These are phyloP conservation scores for Dascyllus trimaculatus DNA, from an alignment of 2,113 vertebrate genomes.

Conservation along the genomic window DNA sequence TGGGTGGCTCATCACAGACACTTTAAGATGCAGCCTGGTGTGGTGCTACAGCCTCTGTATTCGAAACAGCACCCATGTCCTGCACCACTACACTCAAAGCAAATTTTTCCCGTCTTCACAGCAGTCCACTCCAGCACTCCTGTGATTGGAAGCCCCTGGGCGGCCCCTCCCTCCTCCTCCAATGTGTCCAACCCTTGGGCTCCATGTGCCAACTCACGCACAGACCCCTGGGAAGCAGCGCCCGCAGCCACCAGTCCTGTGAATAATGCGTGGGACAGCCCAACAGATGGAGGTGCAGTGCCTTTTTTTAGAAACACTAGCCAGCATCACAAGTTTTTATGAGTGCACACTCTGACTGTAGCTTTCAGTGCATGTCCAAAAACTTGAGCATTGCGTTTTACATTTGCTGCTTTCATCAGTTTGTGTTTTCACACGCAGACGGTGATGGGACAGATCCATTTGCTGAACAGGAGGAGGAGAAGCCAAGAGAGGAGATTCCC, in stretches of 20 bases:
- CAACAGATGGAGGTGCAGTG: slow-evolving; percentile 63
- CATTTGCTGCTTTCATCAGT: background rate
- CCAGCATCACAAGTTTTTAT: background rate
- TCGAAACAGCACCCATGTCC: background rate
- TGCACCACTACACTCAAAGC: background rate
- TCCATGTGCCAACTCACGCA: slow-evolving; percentile 76
- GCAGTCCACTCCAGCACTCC: slow-evolving; percentile 74
- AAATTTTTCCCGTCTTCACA: slow-evolving; percentile 37
- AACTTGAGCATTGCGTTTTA: background rate
- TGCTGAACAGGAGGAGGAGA: slow-evolving; percentile 81
- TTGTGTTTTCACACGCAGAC: slow-evolving; percentile 30
- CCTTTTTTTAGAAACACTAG: slow-evolving; percentile 1
- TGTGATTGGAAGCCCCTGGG: slow-evolving; percentile 78
- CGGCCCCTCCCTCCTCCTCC: slow-evolving; percentile 61
- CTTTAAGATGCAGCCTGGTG: background rate
- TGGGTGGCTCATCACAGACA: slow-evolving; percentile 54
- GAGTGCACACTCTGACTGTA: background rate
- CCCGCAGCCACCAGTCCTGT: slow-evolving; percentile 76
- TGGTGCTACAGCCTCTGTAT: background rate
- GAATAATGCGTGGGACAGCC: slow-evolving; percentile 70
- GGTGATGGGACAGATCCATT: slow-evolving; percentile 82
- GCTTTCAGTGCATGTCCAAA: background rate
- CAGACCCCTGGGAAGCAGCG: slow-evolving; percentile 89
- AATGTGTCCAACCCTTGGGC: slow-evolving; percentile 78
- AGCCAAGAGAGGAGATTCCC: slow-evolving; percentile 64